phyloP scores from a whole-genome alignment of 92 coral and sea anemone genomes.

The Montipora capitata region DNA sequence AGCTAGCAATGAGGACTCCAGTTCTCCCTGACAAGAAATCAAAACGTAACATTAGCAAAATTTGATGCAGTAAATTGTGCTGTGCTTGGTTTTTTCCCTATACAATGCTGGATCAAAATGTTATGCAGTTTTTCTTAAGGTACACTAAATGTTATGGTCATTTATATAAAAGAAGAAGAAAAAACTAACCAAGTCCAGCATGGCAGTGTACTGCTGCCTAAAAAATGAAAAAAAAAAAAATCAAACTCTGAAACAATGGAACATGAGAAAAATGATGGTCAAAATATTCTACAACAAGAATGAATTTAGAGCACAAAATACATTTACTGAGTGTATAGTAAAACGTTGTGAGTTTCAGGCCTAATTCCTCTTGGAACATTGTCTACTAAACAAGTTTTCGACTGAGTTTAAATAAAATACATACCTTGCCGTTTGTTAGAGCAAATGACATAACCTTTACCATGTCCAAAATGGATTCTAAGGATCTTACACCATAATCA shows the following conservation, averaged over 20 bases:
- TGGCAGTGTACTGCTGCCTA: slow-evolving; percentile 98
- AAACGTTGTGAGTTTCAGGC: too few relatives aligned
- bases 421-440: slow-evolving; percentile 94
- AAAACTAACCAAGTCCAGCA: slow-evolving; percentile 91
- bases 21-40: slow-evolving; percentile 82
- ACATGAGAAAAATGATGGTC: too few relatives aligned
- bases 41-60: neutral
- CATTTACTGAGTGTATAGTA: too few relatives aligned
- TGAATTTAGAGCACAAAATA: neutral
- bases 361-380: too few relatives aligned
- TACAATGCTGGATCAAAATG: too few relatives aligned
- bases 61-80: too few relatives aligned
- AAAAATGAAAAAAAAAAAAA: neutral
- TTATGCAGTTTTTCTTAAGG: too few relatives aligned
- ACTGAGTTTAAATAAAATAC: too few relatives aligned
- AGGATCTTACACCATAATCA: slow-evolving; percentile 96
- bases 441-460: slow-evolving; percentile 99
- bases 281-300: neutral
- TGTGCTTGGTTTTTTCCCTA: too few relatives aligned
- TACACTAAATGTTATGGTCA: too few relatives aligned
- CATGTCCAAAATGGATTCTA: slow-evolving; percentile 95
- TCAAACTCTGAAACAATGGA: too few relatives aligned
- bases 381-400: too few relatives aligned
- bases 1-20: slow-evolving; percentile 94
- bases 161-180: neutral